Evolutionary conservation across 1,140 invertebrate genomes (phyloP).

Genomic region (Agraylea sexmaculata): DNA sequence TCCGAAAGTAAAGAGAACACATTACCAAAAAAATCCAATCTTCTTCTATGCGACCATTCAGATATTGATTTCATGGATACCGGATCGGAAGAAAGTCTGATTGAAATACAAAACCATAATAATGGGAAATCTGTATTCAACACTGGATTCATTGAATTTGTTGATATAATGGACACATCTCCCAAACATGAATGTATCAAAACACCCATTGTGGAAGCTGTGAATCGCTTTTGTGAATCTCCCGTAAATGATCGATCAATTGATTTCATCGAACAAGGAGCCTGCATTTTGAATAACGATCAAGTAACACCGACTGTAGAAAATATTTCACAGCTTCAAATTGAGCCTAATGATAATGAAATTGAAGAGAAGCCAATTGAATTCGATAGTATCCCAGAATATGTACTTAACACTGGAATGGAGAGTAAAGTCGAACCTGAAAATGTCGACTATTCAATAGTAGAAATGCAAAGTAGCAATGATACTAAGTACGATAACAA

Average conservation of each 20-base stretch:
- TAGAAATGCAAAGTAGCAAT: not conserved
- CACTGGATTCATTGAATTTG: constrained; percentile 57
- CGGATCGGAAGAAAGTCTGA: constrained; percentile 47
- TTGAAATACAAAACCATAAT: too few species aligned
- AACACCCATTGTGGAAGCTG: constrained; percentile 33
- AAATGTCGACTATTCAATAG: not conserved
- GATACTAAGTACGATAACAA: not conserved
- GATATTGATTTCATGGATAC: constrained; percentile 67
- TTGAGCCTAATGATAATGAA: not conserved
- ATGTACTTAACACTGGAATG: not conserved
- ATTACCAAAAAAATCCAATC: constrained; percentile 4
- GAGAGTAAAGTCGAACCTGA: not conserved
- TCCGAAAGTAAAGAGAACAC: constrained; percentile 11
- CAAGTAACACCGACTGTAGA: constrained; percentile 13
- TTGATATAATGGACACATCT: constrained; percentile 32
- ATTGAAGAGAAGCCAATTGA: not conserved
- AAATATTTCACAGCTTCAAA: constrained; percentile 8
- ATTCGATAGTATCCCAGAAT: not conserved
- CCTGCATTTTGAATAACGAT: constrained; percentile 28
- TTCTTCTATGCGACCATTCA: constrained; percentile 15
- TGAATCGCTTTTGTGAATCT: constrained; percentile 29
- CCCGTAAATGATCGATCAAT: constrained; percentile 37
- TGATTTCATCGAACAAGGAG: constrained; percentile 43
- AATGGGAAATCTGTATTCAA: constrained; percentile 44
- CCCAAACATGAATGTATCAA: constrained; percentile 27